These are phyloP conservation scores for Mantis religiosa DNA, from an alignment of 2,888 invertebrate genomes.

Conservation along the genomic window DNA sequence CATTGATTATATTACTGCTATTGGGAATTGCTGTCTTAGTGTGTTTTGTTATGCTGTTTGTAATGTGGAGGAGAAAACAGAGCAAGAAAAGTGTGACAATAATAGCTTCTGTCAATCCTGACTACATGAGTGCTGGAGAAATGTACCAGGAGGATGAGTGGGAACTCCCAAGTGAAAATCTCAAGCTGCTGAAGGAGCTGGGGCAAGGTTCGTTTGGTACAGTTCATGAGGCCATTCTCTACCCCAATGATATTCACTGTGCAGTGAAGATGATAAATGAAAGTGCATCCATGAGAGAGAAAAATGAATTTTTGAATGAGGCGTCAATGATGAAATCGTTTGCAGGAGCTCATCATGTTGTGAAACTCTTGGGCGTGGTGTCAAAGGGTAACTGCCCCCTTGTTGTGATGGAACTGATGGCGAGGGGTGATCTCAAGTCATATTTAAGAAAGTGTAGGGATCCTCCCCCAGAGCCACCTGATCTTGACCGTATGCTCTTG, in stretches of 20 bases:
- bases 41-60: background rate
- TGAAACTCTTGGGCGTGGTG: slow-evolving; percentile 67
- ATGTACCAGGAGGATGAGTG: slow-evolving; percentile 23
- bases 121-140: slow-evolving; percentile 50
- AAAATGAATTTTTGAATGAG: slow-evolving; percentile 63
- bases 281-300: slow-evolving; percentile 53
- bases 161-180: slow-evolving; percentile 55
- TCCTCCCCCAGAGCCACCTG: slow-evolving; percentile 41
- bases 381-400: slow-evolving; percentile 62
- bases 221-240: slow-evolving; percentile 60
- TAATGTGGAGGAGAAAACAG: background rate
- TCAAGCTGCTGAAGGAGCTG: slow-evolving; percentile 53
- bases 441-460: slow-evolving; percentile 57
- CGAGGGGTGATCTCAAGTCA: slow-evolving; percentile 64
- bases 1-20: background rate
- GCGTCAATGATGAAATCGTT: slow-evolving; percentile 71
- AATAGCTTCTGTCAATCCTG: slow-evolving; percentile 60
- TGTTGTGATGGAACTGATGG: slow-evolving; percentile 79
- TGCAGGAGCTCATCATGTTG: slow-evolving; percentile 60
- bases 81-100: slow-evolving; percentile 44
- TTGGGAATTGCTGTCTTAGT: background rate
- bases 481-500: slow-evolving; percentile 40
- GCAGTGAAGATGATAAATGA: slow-evolving; percentile 63
- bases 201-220: slow-evolving; percentile 73
- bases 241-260: slow-evolving; percentile 45